Evolutionary conservation across 2,888 invertebrate genomes (phyloP).

Genomic region (Drosophila mimica): DNA sequence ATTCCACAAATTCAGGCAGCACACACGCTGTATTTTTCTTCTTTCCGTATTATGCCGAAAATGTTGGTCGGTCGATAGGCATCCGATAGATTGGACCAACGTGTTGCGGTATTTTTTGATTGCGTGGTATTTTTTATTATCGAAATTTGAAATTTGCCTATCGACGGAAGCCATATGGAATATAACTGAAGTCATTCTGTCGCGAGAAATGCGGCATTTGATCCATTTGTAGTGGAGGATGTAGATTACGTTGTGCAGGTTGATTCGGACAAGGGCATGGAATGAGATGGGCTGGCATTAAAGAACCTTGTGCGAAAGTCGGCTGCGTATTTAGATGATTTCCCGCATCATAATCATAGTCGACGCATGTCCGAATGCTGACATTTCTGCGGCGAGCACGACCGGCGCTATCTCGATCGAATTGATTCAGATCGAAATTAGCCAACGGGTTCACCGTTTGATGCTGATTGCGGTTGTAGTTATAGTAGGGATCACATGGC

Average conservation of each 20-base stretch:
- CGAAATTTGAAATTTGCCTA: not conserved
- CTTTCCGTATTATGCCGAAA: conserved; percentile 7
- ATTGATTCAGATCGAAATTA: conserved; percentile 38
- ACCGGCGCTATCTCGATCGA: conserved; percentile 34
- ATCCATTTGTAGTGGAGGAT: not conserved
- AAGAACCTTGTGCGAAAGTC: not conserved
- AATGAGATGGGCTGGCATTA: not conserved
- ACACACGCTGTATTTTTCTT: conserved; percentile 37
- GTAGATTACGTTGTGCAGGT: not conserved
- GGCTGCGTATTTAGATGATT: not conserved
- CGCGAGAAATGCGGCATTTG: not conserved
- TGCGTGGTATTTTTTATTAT: conserved; percentile 9
- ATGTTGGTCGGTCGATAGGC: conserved; percentile 21
- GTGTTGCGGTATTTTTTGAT: not conserved
- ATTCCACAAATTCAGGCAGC: not conserved
- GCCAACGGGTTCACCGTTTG: conserved; percentile 6
- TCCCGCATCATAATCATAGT: conserved; percentile 54
- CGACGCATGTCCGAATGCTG: conserved; percentile 51
- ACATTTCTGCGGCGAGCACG: conserved; percentile 48
- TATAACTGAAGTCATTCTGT: not conserved
- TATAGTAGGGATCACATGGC: conserved; percentile 29
- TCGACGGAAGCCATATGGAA: conserved; percentile 3
- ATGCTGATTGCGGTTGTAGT: conserved; percentile 2
- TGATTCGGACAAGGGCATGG: not conserved
- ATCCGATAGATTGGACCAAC: not conserved